Evolutionary conservation across 2,888 invertebrate species (phyloP).

Genomic region (Andricus curvator): DNA sequence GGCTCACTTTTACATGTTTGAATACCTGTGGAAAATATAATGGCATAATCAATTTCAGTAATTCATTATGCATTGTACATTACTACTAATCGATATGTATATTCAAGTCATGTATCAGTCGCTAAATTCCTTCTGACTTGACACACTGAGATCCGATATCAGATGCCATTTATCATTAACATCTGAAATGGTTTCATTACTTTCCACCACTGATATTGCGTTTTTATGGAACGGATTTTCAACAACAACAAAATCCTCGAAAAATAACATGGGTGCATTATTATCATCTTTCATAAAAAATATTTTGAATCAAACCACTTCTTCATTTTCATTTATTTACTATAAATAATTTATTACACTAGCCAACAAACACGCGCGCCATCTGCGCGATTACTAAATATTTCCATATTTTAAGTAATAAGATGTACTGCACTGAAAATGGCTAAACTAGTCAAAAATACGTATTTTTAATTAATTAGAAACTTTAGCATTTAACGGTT

Average conservation of each 20-base stretch:
- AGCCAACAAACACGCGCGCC: no score
- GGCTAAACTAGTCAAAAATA: no score
- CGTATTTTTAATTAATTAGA: no score
- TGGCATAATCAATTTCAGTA: not conserved
- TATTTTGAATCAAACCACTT: no score
- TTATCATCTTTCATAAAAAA: not conserved
- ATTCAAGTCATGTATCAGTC: not conserved
- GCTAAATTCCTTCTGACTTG: not conserved
- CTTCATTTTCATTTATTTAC: no score
- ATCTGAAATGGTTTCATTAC: not conserved
- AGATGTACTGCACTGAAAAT: no score
- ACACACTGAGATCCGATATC: not conserved
- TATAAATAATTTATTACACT: no score
- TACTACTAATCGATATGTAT: not conserved
- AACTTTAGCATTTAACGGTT: no score
- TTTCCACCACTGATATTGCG: not conserved
- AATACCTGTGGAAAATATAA: constrained; percentile 1
- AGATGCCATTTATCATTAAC: not conserved
- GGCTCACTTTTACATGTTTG: not conserved
- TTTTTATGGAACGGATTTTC: not conserved
- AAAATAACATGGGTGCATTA: not conserved
- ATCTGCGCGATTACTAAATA: no score
- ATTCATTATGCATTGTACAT: not conserved
- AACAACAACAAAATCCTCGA: not conserved
- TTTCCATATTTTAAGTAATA: no score